Percentiles rank a stretch among this genome's conserved stretches.
Evolutionary conservation across 2,113 vertebrate species (phyloP).

Genomic region (Rynchops niger): DNA sequence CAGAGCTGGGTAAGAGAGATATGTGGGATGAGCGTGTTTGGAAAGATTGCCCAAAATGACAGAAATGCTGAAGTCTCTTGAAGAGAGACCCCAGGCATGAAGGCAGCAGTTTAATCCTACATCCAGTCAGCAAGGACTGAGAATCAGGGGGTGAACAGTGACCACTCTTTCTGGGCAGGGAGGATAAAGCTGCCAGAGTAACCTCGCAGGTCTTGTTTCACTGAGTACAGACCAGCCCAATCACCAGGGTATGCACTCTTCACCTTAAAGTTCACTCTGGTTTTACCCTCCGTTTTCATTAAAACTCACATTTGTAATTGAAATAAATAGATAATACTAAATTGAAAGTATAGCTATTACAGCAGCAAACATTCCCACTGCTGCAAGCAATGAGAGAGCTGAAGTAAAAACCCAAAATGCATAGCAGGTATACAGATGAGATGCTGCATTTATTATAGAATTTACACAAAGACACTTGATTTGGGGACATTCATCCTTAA

Average conservation of each 20-base stretch:
- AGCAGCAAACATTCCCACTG: not conserved
- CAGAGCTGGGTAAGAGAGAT: not conserved
- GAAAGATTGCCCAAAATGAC: not conserved
- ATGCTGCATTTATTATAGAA: not conserved
- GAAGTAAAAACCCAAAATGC: not conserved
- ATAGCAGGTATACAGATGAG: not conserved
- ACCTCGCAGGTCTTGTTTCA: not conserved
- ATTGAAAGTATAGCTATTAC: not conserved
- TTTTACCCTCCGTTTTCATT: not conserved
- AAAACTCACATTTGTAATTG: not conserved
- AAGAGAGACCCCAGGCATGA: not conserved
- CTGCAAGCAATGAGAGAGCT: not conserved
- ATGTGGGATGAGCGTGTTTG: not conserved
- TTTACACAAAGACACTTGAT: not conserved
- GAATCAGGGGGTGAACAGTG: not conserved
- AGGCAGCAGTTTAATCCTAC: not conserved
- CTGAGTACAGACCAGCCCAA: not conserved
- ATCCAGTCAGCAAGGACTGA: not conserved
- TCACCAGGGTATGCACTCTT: not conserved
- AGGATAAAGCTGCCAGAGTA: not conserved
- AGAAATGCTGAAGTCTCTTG: not conserved
- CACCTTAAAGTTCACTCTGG: not conserved
- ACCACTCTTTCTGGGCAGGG: not conserved
- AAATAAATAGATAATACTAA: not conserved
- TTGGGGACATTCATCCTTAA: not conserved